Evolutionary conservation across 1,140 invertebrate species (phyloP), one percentile per base, ranked within the genome.

Genomic region (Drosophila arizonae): DNA sequence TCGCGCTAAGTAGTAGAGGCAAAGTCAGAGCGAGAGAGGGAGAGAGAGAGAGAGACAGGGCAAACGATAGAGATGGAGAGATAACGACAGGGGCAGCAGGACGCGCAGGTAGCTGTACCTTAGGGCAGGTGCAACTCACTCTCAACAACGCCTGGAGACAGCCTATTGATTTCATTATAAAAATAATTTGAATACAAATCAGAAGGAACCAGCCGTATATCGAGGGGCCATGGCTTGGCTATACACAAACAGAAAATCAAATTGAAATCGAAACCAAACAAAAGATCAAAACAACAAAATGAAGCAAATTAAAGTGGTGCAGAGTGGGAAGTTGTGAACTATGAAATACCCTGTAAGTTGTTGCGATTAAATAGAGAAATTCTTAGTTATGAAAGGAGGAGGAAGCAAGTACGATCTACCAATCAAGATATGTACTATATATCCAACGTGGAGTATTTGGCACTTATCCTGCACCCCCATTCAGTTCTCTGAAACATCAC

Each of bases 171-270:
- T 75, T 75, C 72, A 65, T 75, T 75, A 75, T 71, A 64, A 71
- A 82, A 87, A 88, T 86, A 82, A 87, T 87, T 87, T 87, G 79
- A 87, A 87, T 87, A 84, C 81, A 87, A 86, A 82, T 87, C 76
- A 78, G 69, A 75, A 56, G 78, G 70, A 72, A 68, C 56, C 39
- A 30, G 21, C 21, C 6, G 6, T 30, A 30, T 30, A 4, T 6
- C 28, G 33, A 33, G 33, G 33, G 33, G 33, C 33, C 61, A 45
- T 0, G 43, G 33, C 21, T 39, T 64, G n/a, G n/a, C 8, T n/a
- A 43, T 6, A 4, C 41, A 11, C 52, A 30, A 57, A 54, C 36
- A 64, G 15, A 70, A 65, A 76, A 76, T 72, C 68, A 76, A 76
- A 87, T 75, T 82, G 84, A 87, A 87, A 88, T 79, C 79, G 79